Conservation (phyloP, 2,888 invertebrate genomes). For the Dimorphilus gyrociliatus region DNA sequence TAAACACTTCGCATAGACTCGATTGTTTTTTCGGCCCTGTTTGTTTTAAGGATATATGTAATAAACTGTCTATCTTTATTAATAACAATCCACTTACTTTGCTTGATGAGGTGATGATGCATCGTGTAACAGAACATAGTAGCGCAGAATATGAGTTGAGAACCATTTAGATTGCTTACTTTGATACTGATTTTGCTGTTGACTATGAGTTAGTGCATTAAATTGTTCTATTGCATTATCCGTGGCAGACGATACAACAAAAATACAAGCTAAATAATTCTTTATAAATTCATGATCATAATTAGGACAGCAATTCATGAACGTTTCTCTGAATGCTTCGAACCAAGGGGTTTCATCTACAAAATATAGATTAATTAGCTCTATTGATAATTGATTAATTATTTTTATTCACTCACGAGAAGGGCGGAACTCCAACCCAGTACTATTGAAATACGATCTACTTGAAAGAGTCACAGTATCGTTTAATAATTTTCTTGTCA, state of each 20-base stretch:
- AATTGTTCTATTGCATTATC: conserved; percentile 59
- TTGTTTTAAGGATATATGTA: conserved; percentile 2
- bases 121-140: conserved; percentile 78
- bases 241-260: conserved; percentile 44
- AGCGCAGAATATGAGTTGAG: conserved; percentile 53
- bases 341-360: conserved; percentile 70
- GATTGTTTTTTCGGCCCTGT: conserved; percentile 63
- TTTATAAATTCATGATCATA: conserved; percentile 82
- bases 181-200: conserved; percentile 42
- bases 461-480: conserved; percentile 63
- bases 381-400: too few species aligned
- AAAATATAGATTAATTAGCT: conserved; percentile 7
- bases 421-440: too few species aligned
- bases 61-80: neutral
- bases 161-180: conserved; percentile 40
- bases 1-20: conserved; percentile 70
- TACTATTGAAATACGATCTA: too few species aligned
- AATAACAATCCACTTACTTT: conserved; percentile 46
- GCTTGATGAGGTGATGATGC: conserved; percentile 49
- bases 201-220: conserved; percentile 54
- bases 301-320: conserved; percentile 53
- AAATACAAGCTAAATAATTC: conserved; percentile 41
- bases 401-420: too few species aligned
- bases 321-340: conserved; percentile 81
- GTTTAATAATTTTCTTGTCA: conserved; percentile 67